Conservation (phyloP, 1,140 invertebrate genomes). For the Anoplolepis gracilipes region DNA sequence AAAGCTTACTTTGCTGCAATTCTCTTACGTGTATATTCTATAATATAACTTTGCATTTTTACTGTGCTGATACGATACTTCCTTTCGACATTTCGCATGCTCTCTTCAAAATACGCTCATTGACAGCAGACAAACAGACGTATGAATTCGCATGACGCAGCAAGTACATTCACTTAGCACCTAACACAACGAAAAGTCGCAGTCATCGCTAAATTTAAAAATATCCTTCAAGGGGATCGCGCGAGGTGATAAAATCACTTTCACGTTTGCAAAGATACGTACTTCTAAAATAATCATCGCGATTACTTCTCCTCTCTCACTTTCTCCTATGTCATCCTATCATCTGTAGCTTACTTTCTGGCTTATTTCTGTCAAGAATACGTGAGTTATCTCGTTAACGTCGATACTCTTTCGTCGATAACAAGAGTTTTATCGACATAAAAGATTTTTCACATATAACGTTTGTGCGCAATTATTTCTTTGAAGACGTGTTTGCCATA, state of each 20-base stretch:
- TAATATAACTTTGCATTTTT: background rate
- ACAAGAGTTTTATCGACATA: background rate
- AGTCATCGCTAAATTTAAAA: slow-evolving; percentile 56
- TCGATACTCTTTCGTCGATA: slow-evolving; percentile 13
- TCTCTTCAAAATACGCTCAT: slow-evolving; percentile 16
- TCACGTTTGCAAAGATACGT: background rate
- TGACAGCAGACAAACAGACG: slow-evolving; percentile 15
- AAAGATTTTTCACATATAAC: background rate
- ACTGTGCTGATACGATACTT: background rate
- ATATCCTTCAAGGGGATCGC: slow-evolving; percentile 15
- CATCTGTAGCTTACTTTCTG: background rate
- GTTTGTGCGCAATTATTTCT: background rate
- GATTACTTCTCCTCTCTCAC: background rate
- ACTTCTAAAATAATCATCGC: background rate
- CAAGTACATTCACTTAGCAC: slow-evolving; percentile 28
- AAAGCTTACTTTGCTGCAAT: background rate
- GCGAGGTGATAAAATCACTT: slow-evolving; percentile 23
- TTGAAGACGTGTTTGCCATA: background rate
- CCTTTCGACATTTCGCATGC: background rate
- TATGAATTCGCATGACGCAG: slow-evolving; percentile 36
- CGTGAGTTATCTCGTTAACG: slow-evolving; percentile 32
- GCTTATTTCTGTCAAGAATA: background rate
- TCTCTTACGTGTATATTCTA: background rate
- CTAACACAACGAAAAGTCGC: slow-evolving; percentile 35
- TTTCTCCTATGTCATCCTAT: background rate